phyloP scores from a whole-genome alignment of 2,888 invertebrate genomes.

The Choreutis nemorana region DNA sequence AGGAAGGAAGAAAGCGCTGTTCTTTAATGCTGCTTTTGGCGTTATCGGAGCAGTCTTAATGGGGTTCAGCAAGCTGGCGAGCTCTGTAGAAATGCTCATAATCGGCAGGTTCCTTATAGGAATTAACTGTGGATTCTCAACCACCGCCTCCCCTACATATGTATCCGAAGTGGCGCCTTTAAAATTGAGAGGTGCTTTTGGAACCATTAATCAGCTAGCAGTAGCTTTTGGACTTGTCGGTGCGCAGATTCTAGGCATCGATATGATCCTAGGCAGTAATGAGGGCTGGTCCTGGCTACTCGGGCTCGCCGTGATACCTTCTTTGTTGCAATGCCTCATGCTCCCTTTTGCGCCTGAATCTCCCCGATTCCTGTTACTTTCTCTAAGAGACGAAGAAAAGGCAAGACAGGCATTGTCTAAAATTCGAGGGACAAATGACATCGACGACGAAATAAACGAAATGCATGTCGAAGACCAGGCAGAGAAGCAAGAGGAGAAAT shows the following conservation, averaged over 20 bases:
- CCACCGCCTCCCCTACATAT: conserved; percentile 58
- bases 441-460: conserved; percentile 56
- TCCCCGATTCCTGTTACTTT: conserved; percentile 48
- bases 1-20: conserved; percentile 73
- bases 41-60: conserved; percentile 71
- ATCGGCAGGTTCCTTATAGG: conserved; percentile 78
- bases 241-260: conserved; percentile 54
- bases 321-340: conserved; percentile 45
- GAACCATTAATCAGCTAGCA: conserved; percentile 57
- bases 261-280: conserved; percentile 46
- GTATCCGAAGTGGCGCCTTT: conserved; percentile 58
- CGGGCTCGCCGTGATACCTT: conserved; percentile 46
- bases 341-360: conserved; percentile 51
- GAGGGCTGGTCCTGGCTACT: conserved; percentile 58
- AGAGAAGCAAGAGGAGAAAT: conserved; percentile 44
- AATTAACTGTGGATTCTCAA: conserved; percentile 73
- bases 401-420: conserved; percentile 36
- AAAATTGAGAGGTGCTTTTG: conserved; percentile 49
- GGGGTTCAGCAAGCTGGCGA: conserved; percentile 70
- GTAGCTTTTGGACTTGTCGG: conserved; percentile 52
- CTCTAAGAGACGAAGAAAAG: conserved; percentile 41
- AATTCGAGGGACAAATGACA: conserved; percentile 39
- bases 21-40: conserved; percentile 71
- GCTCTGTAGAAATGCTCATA: conserved; percentile 74
- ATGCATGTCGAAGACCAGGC: conserved; percentile 56